Conservation (phyloP, 2,797 vertebrate genomes). For the Tangara arthus region DNA sequence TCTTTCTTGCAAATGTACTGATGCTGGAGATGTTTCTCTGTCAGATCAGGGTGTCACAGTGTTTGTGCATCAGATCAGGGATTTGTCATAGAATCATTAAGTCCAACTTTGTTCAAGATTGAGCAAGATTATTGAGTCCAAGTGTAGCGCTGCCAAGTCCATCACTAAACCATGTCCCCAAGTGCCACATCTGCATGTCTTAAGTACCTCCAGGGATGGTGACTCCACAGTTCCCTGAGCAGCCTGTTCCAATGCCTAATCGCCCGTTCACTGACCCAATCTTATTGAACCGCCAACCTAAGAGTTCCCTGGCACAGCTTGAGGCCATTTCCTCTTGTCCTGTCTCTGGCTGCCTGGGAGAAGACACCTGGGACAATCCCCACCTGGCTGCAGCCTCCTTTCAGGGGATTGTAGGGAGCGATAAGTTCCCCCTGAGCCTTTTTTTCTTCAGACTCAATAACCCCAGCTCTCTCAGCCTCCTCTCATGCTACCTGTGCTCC, state of each 20-base stretch:
- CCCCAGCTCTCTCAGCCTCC: not conserved
- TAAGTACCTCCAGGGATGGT: not conserved
- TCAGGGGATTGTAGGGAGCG: not conserved
- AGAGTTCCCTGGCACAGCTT: not conserved
- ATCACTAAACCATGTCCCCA: not conserved
- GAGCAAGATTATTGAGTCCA: not conserved
- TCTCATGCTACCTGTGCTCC: not conserved
- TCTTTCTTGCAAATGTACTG: not conserved
- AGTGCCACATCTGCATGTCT: not conserved
- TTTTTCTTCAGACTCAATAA: not conserved
- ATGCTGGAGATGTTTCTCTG: not conserved
- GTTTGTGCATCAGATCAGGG: not conserved
- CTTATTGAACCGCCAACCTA: not conserved
- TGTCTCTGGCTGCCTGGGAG: not conserved
- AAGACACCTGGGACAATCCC: not conserved
- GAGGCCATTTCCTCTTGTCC: not conserved
- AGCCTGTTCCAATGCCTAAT: not conserved
- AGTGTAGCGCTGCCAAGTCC: not conserved
- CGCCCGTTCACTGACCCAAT: not conserved
- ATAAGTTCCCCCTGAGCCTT: not conserved
- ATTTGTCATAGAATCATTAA: not conserved
- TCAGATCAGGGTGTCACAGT: not conserved
- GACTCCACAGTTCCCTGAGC: not conserved
- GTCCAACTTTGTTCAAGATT: not conserved
- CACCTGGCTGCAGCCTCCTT: not conserved